Evolutionary conservation across 2,797 vertebrate species (phyloP), one percentile per base, ranked within the genome.

Genomic region (Mareca strepera): DNA sequence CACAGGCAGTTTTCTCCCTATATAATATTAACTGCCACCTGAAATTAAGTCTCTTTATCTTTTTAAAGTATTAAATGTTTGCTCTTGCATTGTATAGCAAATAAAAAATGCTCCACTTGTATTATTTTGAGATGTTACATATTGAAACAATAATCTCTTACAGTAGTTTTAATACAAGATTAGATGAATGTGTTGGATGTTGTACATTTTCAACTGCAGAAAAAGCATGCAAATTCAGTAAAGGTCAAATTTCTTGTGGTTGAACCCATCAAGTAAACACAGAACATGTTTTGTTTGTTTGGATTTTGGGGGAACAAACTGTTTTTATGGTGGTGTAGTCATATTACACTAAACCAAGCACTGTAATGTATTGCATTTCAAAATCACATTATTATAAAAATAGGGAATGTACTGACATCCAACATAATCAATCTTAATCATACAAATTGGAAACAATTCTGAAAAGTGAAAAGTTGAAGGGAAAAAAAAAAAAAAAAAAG

Each of bases 251-350:
- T 86, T 72, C 93, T 81, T 92, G 78, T 84, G 92, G 90, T 91
- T 81, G 52, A 90, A 84, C 7, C 16, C 72, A 73, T 73, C 62
- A 59, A 92, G 77, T 74, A 92, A 95, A 77, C 41, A 52, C 35
- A 90, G 80, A 95, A 92, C 66, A 90, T 48, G 37, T 21, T 96
- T 90, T 92, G 64, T 90, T 94, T 94, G 67, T 92, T 93, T 95
- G 63, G 37, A 53, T 95, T 80, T 90, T 86, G 22, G 63, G 75
- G 31, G 80, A 93, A 93, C 66, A 92, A 93, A 83, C 50, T 85
- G 70, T 33, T 89, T 95, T 91, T 68, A 87, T 76, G 63, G 43
- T 81, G 28, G 23, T 74, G 33, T 53, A 77, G 52, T 90, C 28
- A 1, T 80, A 76, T 83, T 95, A 73, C 64, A 55, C 46, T 50